Base-by-base conservation (phyloP, 2,888 invertebrate genomes). In the Aphidius colemani region DNA sequence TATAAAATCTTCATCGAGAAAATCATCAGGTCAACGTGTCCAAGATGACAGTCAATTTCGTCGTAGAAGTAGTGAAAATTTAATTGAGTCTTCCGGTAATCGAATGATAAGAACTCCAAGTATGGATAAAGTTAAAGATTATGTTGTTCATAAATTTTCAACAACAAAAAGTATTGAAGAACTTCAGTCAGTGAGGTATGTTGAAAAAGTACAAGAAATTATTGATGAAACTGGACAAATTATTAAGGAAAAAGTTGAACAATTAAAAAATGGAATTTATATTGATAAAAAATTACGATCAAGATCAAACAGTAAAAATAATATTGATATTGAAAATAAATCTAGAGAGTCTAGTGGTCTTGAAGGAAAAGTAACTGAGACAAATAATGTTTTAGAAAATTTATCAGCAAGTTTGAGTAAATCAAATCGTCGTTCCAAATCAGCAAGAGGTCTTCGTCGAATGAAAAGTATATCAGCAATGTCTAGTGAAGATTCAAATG, bases 191-290 rank as follows among this genome's bases (percentile, higher is more conserved):
- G 63, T 74, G 0, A 72, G 73, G 45, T 78, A 79, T 45, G 74
- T 78, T 0, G 73, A 75, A 43, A 75, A 74, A 53, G 77, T 80
- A 7, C 78, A 78, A 48, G 72, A 75, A n/a, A 74, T 78, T 5
- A 76, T 80, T n/a, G 75, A 78, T 46, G 73, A 75, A 43, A 77
- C 77, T 0, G 73, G 73, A 40, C 74, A 75, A 11, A 70, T 77
- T n/a, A 76, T 75, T 45, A 73, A 72, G 53, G 73, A 76, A 8
- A 77, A 78, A 43, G 62, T 80, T 1, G 73, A 77, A 10, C 71
- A 75, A 40, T 64, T 79, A 5, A 78, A 75, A 59, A 70, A 67
- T 45, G 57, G 8, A 57, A 44, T 57, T 53, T 49, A 4, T 49
- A 66, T 63, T 2, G 41, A 45, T 4, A 44, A 49, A 43, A 62